Percentiles rank a stretch among this genome's conserved stretches.
These are phyloP conservation scores for Astyanax mexicanus DNA, from an alignment of 2,797 vertebrate genomes.

Conservation along the genomic window DNA sequence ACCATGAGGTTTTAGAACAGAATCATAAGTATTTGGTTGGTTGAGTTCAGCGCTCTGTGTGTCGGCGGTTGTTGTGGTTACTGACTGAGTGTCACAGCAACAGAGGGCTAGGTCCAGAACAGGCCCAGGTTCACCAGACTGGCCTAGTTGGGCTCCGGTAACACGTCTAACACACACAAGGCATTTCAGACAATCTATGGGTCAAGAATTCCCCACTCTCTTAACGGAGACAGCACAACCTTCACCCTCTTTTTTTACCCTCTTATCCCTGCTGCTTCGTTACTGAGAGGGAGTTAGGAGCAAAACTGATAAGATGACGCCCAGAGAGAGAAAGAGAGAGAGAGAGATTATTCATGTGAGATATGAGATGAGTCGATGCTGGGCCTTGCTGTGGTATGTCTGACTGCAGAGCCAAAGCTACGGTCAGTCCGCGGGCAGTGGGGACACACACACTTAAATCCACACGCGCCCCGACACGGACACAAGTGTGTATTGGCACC, in stretches of 20 bases:
- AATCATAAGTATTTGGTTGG: no score
- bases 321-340: constrained; percentile 8
- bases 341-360: constrained; percentile 13
- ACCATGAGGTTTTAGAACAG: no score
- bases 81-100: background rate
- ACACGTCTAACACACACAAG: background rate
- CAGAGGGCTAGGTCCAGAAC: background rate
- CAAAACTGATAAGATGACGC: constrained; percentile 21
- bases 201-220: constrained; percentile 46
- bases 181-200: constrained; percentile 24
- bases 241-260: constrained; percentile 42
- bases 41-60: background rate
- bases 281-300: constrained; percentile 8
- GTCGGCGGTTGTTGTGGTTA: constrained; percentile 8
- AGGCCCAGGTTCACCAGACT: constrained; percentile 37
- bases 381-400: constrained; percentile 59
- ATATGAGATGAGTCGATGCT: constrained; percentile 40
- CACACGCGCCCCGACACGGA: background rate
- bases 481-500: constrained; percentile 25
- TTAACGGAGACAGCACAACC: constrained; percentile 24
- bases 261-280: constrained; percentile 2
- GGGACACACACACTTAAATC: constrained; percentile 33
- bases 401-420: constrained; percentile 56
- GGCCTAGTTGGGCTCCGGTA: constrained; percentile 44
- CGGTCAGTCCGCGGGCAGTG: constrained; percentile 39